A percentile compares a stretch with the other conserved stretches of the same genome.
These are phyloP conservation scores for Miniopterus natalensis DNA, from an alignment of 2,113 vertebrate species.

Conservation along the genomic window DNA sequence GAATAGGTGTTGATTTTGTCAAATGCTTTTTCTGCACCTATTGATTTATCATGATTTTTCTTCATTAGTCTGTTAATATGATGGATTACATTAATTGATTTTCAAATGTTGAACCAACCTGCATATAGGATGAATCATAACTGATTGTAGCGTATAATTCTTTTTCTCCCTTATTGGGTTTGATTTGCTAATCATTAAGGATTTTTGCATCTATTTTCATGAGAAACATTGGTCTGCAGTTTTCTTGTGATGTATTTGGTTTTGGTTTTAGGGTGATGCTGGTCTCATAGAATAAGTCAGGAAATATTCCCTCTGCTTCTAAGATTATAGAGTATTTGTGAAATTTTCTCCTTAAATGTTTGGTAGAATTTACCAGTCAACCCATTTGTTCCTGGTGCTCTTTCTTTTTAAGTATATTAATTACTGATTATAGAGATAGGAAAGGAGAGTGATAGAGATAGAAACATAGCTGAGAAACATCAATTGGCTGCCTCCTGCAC, in stretches of 20 bases:
- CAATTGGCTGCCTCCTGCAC: too few relatives aligned
- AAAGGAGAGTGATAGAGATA: too few relatives aligned
- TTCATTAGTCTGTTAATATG: background rate
- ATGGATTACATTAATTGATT: background rate
- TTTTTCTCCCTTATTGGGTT: background rate
- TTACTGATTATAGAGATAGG: background rate
- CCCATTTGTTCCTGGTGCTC: background rate
- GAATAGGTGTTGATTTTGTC: background rate
- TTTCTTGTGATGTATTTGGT: background rate
- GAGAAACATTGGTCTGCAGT: background rate
- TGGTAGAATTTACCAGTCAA: background rate
- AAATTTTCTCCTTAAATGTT: background rate
- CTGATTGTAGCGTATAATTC: background rate
- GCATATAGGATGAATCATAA: background rate
- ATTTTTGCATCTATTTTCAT: background rate
- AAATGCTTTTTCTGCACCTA: background rate
- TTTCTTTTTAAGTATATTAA: constrained; percentile 34
- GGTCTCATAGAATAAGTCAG: background rate
- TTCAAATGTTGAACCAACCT: background rate
- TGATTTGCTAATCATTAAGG: background rate
- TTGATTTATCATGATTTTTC: background rate
- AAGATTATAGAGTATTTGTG: background rate
- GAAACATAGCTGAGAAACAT: too few relatives aligned
- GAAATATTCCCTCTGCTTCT: background rate
- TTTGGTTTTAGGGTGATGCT: constrained; percentile 5